Conservation (phyloP, 1,140 invertebrate species). For the Mamestra configurata region DNA sequence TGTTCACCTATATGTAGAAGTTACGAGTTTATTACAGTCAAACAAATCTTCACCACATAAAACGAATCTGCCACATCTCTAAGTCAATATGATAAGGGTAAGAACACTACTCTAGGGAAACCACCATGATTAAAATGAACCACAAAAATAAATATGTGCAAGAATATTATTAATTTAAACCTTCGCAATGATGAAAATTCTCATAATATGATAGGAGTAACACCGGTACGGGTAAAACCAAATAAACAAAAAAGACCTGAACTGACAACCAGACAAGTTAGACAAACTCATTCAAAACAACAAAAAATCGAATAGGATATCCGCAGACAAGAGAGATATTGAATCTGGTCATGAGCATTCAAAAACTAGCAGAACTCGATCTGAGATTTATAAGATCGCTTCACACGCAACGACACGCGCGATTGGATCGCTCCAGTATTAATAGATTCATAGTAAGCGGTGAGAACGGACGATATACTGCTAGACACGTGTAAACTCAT, state of each 20-base stretch:
- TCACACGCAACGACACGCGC: slow-evolving; percentile 8
- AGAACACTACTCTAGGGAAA: slow-evolving; percentile 18
- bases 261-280: neutral
- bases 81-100: slow-evolving; percentile 10
- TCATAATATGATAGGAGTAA: neutral
- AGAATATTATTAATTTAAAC: neutral
- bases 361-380: slow-evolving; percentile 19
- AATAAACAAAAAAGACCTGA: neutral
- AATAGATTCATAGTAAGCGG: slow-evolving; percentile 8
- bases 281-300: neutral
- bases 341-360: slow-evolving; percentile 8
- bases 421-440: slow-evolving; percentile 3
- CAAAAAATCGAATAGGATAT: slow-evolving; percentile 33
- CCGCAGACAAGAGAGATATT: neutral
- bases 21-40: neutral
- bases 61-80: neutral
- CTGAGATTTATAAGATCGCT: neutral
- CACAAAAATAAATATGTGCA: neutral
- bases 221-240: neutral
- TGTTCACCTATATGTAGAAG: neutral
- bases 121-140: slow-evolving; percentile 15
- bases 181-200: neutral
- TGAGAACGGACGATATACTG: slow-evolving; percentile 26
- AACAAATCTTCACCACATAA: neutral
- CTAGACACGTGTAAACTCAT: slow-evolving; percentile 30